Evolutionary conservation across 2,888 invertebrate genomes (phyloP).

Genomic region (Fragum sueziense): DNA sequence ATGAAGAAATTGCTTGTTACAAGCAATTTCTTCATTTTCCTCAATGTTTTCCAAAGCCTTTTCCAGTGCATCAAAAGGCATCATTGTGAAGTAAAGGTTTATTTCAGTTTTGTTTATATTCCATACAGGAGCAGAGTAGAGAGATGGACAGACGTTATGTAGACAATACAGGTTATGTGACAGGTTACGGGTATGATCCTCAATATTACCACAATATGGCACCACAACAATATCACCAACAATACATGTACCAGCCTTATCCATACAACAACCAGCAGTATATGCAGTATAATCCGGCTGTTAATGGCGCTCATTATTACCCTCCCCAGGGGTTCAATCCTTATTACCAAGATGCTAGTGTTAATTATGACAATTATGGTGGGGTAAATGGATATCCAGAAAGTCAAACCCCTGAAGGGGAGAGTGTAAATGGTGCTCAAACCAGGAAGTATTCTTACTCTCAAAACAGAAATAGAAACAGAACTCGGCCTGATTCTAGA

Average conservation of each 20-base stretch:
- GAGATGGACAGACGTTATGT: constrained; percentile 9
- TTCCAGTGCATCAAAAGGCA: neutral
- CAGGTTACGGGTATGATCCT: constrained; percentile 2
- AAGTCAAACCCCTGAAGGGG: neutral
- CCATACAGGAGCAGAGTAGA: neutral
- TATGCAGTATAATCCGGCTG: neutral
- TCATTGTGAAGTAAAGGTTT: no score
- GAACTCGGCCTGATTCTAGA: constrained; percentile 35
- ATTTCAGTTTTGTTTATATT: no score
- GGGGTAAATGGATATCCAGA: neutral
- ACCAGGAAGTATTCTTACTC: constrained; percentile 59
- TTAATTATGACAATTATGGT: neutral
- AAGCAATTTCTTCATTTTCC: no score
- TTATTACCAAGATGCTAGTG: neutral
- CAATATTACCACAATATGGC: constrained; percentile 6
- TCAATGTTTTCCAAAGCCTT: no score
- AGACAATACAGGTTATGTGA: neutral
- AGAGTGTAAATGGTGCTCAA: neutral
- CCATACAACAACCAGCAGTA: constrained; percentile 13
- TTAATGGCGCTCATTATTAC: neutral
- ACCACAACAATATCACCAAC: neutral
- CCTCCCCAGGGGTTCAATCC: neutral
- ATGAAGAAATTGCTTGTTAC: no score
- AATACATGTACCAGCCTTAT: constrained; percentile 4
- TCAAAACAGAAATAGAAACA: constrained; percentile 52